These are phyloP conservation scores for Chironomus striatipennis DNA, from an alignment of 1,140 invertebrate species.

Conservation along the genomic window DNA sequence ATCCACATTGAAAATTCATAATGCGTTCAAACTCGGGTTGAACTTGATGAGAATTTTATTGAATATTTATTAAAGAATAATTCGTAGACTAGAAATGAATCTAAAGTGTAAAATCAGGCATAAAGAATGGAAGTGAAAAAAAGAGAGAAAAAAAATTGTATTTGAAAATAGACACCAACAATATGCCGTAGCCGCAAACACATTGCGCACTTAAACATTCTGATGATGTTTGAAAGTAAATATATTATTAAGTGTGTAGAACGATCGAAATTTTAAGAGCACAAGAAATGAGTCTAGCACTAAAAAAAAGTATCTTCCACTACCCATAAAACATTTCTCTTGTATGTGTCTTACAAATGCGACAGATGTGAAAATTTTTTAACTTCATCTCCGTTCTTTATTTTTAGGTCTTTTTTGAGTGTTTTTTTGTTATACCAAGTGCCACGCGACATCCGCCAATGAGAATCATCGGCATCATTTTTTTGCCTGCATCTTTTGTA, in stretches of 20 bases:
- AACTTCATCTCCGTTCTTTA: neutral
- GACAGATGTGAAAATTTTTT: neutral
- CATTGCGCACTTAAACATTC: slow-evolving; percentile 1
- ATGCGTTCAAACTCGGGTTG: neutral
- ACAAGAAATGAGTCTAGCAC: neutral
- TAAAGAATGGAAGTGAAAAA: too few relatives aligned
- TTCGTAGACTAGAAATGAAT: too few relatives aligned
- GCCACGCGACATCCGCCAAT: slow-evolving; percentile 23
- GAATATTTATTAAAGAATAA: neutral
- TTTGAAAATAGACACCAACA: slow-evolving; percentile 4
- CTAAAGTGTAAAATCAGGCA: too few relatives aligned
- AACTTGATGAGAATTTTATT: neutral
- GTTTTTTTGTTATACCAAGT: slow-evolving; percentile 15
- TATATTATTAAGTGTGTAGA: slow-evolving; percentile 2
- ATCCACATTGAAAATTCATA: neutral
- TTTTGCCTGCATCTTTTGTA: neutral
- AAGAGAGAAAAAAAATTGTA: too few relatives aligned
- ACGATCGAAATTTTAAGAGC: neutral
- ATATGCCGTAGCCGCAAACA: slow-evolving; percentile 4
- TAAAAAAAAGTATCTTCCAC: neutral
- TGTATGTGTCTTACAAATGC: neutral
- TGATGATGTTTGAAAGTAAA: neutral
- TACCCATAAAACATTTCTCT: neutral
- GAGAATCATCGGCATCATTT: neutral
- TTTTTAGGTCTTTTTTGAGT: neutral